Conservation (phyloP, 37 sponge, comb jelly and placozoan species). For the Eunapius fragilis region DNA sequence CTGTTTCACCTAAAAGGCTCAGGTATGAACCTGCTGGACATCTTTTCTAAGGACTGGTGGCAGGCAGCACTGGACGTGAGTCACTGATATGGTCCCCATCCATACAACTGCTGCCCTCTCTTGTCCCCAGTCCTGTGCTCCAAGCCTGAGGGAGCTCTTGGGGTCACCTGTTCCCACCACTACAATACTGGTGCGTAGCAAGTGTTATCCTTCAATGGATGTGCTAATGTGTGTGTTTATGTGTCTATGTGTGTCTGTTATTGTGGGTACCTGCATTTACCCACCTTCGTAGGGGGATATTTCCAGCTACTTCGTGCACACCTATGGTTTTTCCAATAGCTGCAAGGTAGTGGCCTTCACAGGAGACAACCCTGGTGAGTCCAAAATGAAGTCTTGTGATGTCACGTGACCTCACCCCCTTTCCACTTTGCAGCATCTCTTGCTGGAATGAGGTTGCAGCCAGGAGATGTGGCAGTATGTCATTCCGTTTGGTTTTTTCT, state of each 20-base stretch:
- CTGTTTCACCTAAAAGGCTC: slow-evolving; percentile 64
- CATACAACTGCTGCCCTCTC: background rate
- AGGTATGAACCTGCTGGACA: slow-evolving; percentile 96
- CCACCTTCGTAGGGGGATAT: slow-evolving; percentile 53
- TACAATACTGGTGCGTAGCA: slow-evolving; percentile 44
- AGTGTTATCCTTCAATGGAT: background rate
- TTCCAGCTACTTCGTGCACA: slow-evolving; percentile 69
- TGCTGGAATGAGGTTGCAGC: slow-evolving; percentile 81
- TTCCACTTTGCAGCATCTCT: slow-evolving; percentile 58
- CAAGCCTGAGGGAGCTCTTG: slow-evolving; percentile 47
- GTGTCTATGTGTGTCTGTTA: background rate
- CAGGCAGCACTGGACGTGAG: slow-evolving; percentile 68
- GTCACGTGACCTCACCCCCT: background rate
- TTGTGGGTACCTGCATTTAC: background rate
- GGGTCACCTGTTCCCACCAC: slow-evolving; percentile 80
- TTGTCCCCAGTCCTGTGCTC: slow-evolving; percentile 57
- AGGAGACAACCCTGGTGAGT: slow-evolving; percentile 89
- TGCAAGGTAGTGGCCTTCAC: slow-evolving; percentile 87
- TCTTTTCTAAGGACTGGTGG: slow-evolving; percentile 79
- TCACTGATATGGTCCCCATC: background rate
- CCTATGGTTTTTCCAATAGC: slow-evolving; percentile 75
- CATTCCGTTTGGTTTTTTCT: background rate
- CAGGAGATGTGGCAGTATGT: slow-evolving; percentile 87
- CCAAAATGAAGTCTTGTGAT: background rate
- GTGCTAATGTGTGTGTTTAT: background rate